Evolutionary conservation across 30 jellyfish, hydroid and myxozoan genomes (phyloP).

Genomic region (Calvadosia cruxmelitensis): DNA sequence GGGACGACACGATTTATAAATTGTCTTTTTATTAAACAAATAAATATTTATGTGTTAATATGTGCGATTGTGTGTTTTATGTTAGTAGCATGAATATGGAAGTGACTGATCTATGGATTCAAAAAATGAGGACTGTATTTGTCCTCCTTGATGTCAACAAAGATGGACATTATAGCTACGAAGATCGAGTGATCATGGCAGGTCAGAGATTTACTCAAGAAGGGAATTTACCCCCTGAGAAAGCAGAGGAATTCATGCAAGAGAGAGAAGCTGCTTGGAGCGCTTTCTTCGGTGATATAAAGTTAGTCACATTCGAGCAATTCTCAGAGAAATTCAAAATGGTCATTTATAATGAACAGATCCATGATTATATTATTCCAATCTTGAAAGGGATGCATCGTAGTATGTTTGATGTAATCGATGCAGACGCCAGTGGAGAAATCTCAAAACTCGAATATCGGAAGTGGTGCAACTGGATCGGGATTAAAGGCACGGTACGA

Average conservation of each 20-base stretch:
- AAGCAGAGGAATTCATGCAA: not conserved
- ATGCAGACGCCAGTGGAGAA: not conserved
- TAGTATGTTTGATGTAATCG: not conserved
- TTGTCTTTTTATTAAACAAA: too few relatives aligned
- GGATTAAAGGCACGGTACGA: not conserved
- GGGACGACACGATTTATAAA: too few relatives aligned
- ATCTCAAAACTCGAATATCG: not conserved
- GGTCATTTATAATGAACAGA: not conserved
- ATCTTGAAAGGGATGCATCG: not conserved
- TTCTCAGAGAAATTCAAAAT: conserved; percentile 1
- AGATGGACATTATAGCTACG: not conserved
- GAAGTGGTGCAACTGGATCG: not conserved
- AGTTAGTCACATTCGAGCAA: not conserved
- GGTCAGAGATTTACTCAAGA: not conserved
- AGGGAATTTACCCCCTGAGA: not conserved
- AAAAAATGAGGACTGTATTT: not conserved
- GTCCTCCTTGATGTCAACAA: not conserved
- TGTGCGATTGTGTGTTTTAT: too few relatives aligned
- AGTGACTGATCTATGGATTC: not conserved
- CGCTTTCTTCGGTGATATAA: not conserved
- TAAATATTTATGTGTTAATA: too few relatives aligned
- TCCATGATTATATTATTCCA: not conserved
- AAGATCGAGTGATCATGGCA: not conserved
- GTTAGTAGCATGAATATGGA: too few relatives aligned
- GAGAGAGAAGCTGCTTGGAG: not conserved